A percentile compares a stretch with the other conserved stretches of the same genome.
Evolutionary conservation across 2,888 invertebrate genomes (phyloP).

Genomic region (Aleiodes testaceus): DNA sequence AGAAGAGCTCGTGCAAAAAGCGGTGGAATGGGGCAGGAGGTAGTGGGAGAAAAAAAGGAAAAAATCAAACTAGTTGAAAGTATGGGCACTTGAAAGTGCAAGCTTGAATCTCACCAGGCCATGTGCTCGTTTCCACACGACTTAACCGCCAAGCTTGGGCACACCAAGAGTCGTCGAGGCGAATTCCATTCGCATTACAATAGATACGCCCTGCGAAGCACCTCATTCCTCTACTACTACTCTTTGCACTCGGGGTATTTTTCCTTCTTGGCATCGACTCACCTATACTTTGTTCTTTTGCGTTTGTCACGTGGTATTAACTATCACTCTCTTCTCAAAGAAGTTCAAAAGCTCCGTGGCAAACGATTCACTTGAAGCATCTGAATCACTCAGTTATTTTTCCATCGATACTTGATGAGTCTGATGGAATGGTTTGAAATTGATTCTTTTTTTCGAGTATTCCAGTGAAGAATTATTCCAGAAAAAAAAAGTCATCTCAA

Average conservation of each 20-base stretch:
- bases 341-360: background rate
- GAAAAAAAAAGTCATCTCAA: background rate
- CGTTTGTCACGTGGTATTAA: conserved; percentile 42
- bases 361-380: conserved; percentile 2
- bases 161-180: conserved; percentile 43
- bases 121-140: conserved; percentile 55
- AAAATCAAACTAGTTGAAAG: conserved; percentile 17
- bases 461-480: background rate
- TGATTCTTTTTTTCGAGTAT: too few species aligned
- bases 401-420: too few species aligned
- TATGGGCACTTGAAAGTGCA: conserved; percentile 35
- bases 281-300: conserved; percentile 34
- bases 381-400: background rate
- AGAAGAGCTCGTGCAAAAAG: background rate
- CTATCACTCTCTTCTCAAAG: conserved; percentile 14
- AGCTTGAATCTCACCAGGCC: conserved; percentile 50
- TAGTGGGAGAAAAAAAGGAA: conserved; percentile 6
- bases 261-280: conserved; percentile 37
- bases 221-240: conserved; percentile 1
- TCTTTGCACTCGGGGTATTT: conserved; percentile 36
- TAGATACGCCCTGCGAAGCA: conserved; percentile 41
- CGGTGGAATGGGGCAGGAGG: conserved; percentile 7
- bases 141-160: conserved; percentile 49
- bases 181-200: conserved; percentile 51
- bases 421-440: too few species aligned